Evolutionary conservation across 2,888 invertebrate genomes (phyloP), one percentile per base, ranked within the genome.

Genomic region (Orgyia antiqua): DNA sequence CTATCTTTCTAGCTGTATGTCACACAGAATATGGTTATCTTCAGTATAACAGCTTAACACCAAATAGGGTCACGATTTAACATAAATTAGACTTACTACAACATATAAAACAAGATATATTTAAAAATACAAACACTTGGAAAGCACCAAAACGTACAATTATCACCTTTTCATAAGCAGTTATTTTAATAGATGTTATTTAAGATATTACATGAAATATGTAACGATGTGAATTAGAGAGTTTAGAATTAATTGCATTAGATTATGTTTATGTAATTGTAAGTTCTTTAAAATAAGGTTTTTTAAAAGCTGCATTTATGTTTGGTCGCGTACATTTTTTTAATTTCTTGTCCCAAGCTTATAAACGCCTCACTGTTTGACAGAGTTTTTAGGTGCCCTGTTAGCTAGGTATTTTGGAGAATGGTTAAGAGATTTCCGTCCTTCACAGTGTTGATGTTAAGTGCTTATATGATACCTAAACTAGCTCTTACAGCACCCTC

Each of bases 61-160:
- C 42, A 31, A 36, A 37, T 32, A 39, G 36, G 59, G 58, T 62
- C 63, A 62, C 47, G 53, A 42, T 41, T 38, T 36, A 47, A 8
- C 58, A 59, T 67, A 67, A 67, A 60, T 66, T 54, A 52, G 51
- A 35, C 32, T 10, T 19, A 27, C 24, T 3, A 31, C 17, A 24
- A 24, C 21, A 25, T 31, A 18, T 29, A 25, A 4, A 36, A 36
- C 31, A 31, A 36, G 36, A 32, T 31, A 30, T 32, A 13, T 32
- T 29, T 28, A 29, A 24, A 28, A 39, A 26, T 32, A 28, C 19
- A 36, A 25, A 25, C 25, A 31, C 21, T 28, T 36, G 23, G 31
- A 36, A 32, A 29, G 31, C 26, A 36, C 17, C 18, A 20, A 24
- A 31, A 18, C 21, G 21, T 29, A 32, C 29, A 31, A 36, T 36